Evolutionary conservation across 2,888 invertebrate genomes (phyloP).

Genomic region (Sarcophaga caerulescens): DNA sequence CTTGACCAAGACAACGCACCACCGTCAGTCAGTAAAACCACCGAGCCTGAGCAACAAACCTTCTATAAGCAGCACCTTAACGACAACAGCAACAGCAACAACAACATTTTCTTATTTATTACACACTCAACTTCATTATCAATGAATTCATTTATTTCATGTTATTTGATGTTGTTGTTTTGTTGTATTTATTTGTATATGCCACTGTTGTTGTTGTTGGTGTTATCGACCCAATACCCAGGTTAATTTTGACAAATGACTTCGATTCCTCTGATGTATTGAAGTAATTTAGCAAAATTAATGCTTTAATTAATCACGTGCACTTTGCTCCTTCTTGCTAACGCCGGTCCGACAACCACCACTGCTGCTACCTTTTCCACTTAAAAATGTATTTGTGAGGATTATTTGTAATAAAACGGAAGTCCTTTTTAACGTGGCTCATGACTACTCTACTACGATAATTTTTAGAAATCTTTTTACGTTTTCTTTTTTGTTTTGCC

Average conservation of each 20-base stretch:
- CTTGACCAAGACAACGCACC: not conserved
- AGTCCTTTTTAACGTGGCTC: slow-evolving; percentile 24
- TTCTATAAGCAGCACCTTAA: slow-evolving; percentile 11
- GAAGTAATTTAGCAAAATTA: slow-evolving; percentile 81
- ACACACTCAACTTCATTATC: slow-evolving; percentile 53
- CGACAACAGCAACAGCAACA: not conserved
- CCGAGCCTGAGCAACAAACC: not conserved
- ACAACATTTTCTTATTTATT: slow-evolving; percentile 30
- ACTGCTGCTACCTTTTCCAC: not conserved
- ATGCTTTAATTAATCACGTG: slow-evolving; percentile 68
- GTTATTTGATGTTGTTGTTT: not conserved
- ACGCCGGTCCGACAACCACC: not conserved
- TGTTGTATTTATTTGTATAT: not conserved
- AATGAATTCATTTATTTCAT: slow-evolving; percentile 44
- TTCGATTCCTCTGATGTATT: slow-evolving; percentile 79
- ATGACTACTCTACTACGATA: not conserved
- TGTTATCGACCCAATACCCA: slow-evolving; percentile 35
- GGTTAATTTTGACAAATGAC: slow-evolving; percentile 80
- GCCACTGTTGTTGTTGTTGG: slow-evolving; percentile 20
- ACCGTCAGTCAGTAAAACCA: not conserved
- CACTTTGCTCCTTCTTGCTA: not conserved
- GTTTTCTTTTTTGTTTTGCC: not conserved
- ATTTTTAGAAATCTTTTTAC: not conserved
- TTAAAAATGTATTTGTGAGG: slow-evolving; percentile 17
- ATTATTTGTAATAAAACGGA: not conserved